phyloP scores from a whole-genome alignment of 2,113 vertebrate species.

The Ciconia stormi region DNA sequence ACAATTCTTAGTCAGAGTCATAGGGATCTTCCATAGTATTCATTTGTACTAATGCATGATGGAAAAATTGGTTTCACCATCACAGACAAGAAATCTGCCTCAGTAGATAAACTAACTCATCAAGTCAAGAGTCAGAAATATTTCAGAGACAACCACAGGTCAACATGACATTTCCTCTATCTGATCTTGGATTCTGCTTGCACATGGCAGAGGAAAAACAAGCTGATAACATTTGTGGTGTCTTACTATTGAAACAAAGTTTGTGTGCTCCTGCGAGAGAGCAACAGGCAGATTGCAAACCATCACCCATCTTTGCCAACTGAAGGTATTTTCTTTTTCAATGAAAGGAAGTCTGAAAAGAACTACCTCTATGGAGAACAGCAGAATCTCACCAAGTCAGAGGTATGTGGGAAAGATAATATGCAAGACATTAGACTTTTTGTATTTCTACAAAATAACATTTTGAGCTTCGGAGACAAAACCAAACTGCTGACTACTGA shows the following conservation, averaged over 20 bases:
- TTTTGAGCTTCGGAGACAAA: neutral
- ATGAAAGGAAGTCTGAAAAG: neutral
- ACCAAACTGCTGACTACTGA: neutral
- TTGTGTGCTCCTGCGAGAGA: neutral
- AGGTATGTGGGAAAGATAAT: neutral
- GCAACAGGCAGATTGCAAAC: neutral
- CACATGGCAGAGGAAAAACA: neutral
- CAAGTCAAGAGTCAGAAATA: neutral
- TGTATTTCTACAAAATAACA: neutral
- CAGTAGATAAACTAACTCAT: neutral
- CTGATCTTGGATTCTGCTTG: neutral
- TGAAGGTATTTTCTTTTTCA: neutral
- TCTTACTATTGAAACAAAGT: neutral
- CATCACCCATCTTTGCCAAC: neutral
- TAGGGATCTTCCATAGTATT: neutral
- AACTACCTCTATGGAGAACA: neutral
- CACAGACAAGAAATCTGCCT: neutral
- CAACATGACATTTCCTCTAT: neutral
- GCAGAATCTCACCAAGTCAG: neutral
- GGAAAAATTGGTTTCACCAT: neutral
- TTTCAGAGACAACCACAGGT: neutral
- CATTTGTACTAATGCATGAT: neutral
- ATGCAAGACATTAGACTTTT: neutral
- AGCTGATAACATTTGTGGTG: neutral
- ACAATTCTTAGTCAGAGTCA: neutral